Base-by-base conservation (phyloP, 2,113 vertebrate species). In the Pomatostomus ruficeps region DNA sequence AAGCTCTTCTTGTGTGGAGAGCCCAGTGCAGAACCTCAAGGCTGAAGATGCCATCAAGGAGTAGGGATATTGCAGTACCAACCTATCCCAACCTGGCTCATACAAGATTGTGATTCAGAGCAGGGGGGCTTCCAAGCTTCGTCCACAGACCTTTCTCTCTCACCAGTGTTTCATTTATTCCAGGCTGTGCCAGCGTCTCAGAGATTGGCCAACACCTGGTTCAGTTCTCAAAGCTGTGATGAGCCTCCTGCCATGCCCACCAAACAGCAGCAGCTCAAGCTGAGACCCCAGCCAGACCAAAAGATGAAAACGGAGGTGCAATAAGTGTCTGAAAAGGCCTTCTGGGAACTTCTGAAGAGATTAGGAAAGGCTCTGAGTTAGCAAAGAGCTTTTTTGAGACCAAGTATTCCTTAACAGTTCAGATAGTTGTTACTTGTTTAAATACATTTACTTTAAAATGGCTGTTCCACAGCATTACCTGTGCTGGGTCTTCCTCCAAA, bases 151-250 rank as follows among this genome's bases (percentile, higher is more conserved):
- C 16, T 85, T 82, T 59, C 36, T 57, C 14, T 85, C 72, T 77
- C 75, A 62, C 33, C 29, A 42, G 2, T 15, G 14, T 74, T 70
- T 85, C 1, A 24, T 93, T 79, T 90, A 6, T 92, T 83, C 71
- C 85, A 97, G 95, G 96, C 55, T 97, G 96, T 51, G 43, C 95
- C 83, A 92, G 24, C 0, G 1, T 95, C 63, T 90, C 94, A 31
- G 94, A 95, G 65, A 86, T 97, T 67, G 92, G 92, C 20, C 75
- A 3, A 49, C 91, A 96, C 43, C 55, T 97, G 18, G 91, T 97
- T 67, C 92, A 93, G 59, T 23, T 90, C 83, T 84, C 96, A 49
- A 95, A 74, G 51, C 65, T 96, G 63, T 97, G 65, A 96, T 54
- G 35, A n/a, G 35, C n/a, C 38, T 70, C 38, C 85, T 86, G 75